phyloP scores from a whole-genome alignment of 2,113 vertebrate genomes.

The Uropsilus gracilis region DNA sequence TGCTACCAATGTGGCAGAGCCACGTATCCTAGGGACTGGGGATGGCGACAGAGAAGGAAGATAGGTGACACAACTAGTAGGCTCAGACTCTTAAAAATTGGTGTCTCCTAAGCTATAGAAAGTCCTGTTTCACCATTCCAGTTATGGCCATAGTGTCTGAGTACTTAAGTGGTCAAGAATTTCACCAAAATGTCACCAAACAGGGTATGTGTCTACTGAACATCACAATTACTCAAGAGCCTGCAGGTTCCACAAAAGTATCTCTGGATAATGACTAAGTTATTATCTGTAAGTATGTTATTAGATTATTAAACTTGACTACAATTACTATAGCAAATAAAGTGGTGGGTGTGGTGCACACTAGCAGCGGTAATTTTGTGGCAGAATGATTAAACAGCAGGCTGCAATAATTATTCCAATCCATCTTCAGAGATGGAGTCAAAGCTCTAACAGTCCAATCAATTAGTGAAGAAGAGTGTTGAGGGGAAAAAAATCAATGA shows the following conservation, averaged over 20 bases:
- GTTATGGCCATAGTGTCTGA: neutral
- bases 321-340: conserved; percentile 78
- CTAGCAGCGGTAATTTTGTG: conserved; percentile 76
- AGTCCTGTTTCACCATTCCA: neutral
- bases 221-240: neutral
- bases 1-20: neutral
- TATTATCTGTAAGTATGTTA: conserved; percentile 73
- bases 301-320: conserved; percentile 77
- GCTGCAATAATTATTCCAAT: conserved; percentile 81
- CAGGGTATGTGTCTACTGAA: conserved; percentile 24
- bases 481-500: conserved; percentile 72
- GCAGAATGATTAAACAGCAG: conserved; percentile 83
- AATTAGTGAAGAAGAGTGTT: conserved; percentile 73
- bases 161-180: neutral
- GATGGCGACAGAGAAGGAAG: neutral
- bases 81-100: neutral
- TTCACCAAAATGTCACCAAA: conserved; percentile 60
- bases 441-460: conserved; percentile 79
- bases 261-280: conserved; percentile 16
- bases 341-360: conserved; percentile 68
- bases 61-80: neutral
- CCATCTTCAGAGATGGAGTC: conserved; percentile 78
- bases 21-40: neutral
- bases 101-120: neutral
- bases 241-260: conserved; percentile 46